Evolutionary conservation across 2,797 vertebrate genomes (phyloP).

Genomic region (Lithobates pipiens): DNA sequence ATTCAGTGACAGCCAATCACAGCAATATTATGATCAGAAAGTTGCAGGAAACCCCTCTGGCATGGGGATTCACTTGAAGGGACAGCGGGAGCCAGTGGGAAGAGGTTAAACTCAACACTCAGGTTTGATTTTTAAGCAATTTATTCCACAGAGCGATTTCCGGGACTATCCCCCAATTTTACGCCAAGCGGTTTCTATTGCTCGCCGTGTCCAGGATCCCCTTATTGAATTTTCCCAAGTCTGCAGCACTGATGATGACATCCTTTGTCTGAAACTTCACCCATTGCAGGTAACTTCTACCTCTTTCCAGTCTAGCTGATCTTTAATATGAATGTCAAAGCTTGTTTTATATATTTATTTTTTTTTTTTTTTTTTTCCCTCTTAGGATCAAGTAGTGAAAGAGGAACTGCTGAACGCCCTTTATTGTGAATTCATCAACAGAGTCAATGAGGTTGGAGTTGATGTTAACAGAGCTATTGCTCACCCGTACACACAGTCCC

Average conservation of each 20-base stretch:
- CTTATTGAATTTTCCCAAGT: slow-evolving; percentile 96
- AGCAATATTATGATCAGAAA: too few relatives aligned
- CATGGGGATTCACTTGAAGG: too few relatives aligned
- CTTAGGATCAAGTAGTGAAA: slow-evolving; percentile 94
- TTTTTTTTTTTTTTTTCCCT: slow-evolving; percentile 50
- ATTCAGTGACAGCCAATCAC: too few relatives aligned
- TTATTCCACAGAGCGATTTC: slow-evolving; percentile 83
- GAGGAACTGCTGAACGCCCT: slow-evolving; percentile 92
- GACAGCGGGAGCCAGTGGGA: too few relatives aligned
- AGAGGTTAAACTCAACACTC: too few relatives aligned
- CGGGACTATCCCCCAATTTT: slow-evolving; percentile 96
- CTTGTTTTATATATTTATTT: background rate
- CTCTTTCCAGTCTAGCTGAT: background rate
- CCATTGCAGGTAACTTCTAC: slow-evolving; percentile 86
- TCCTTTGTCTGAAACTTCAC: slow-evolving; percentile 95
- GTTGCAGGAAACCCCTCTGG: too few relatives aligned
- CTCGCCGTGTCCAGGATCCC: slow-evolving; percentile 95
- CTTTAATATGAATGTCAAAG: background rate
- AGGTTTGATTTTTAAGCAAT: background rate
- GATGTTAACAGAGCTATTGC: slow-evolving; percentile 96
- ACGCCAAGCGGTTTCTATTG: slow-evolving; percentile 94
- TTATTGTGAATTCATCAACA: slow-evolving; percentile 97
- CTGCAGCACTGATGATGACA: slow-evolving; percentile 96
- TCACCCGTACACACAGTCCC: slow-evolving; percentile 94
- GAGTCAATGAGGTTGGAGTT: slow-evolving; percentile 97